Evolutionary conservation across 2,888 invertebrate genomes (phyloP).

Genomic region (Hymenopus coronatus): DNA sequence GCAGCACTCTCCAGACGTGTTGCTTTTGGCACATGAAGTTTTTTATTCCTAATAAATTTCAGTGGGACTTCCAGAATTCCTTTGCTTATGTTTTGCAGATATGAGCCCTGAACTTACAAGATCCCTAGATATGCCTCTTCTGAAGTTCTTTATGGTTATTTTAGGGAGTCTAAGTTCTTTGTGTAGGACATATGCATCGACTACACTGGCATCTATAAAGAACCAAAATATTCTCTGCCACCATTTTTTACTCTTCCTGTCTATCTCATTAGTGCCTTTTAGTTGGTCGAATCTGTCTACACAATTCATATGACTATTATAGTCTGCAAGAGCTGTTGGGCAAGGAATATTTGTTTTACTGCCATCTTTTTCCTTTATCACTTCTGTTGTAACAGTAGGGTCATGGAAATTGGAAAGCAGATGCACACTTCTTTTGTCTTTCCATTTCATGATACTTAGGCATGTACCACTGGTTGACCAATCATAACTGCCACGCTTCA

Average conservation of each 20-base stretch:
- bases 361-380: conserved; percentile 35
- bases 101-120: neutral
- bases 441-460: conserved; percentile 37
- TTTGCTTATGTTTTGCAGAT: too few relatives aligned
- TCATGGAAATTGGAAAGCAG: too few relatives aligned
- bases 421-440: conserved; percentile 38
- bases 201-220: conserved; percentile 37
- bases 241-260: conserved; percentile 41
- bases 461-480: conserved; percentile 35
- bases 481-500: conserved; percentile 38
- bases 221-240: conserved; percentile 39
- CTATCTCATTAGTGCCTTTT: conserved; percentile 39
- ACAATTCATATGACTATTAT: conserved; percentile 40
- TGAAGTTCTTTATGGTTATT: conserved; percentile 32
- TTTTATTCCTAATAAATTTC: neutral
- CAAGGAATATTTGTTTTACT: conserved; percentile 34
- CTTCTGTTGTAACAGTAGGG: conserved; percentile 31
- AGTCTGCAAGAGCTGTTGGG: conserved; percentile 37
- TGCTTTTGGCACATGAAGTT: conserved; percentile 20
- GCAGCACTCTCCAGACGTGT: conserved; percentile 31
- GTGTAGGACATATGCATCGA: conserved; percentile 33
- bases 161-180: conserved; percentile 8
- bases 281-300: conserved; percentile 41
- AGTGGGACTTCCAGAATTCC: too few relatives aligned
- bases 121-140: conserved; percentile 19